Base-by-base conservation (phyloP, 2,113 vertebrate genomes). In the Forbesichthys agassizii region DNA sequence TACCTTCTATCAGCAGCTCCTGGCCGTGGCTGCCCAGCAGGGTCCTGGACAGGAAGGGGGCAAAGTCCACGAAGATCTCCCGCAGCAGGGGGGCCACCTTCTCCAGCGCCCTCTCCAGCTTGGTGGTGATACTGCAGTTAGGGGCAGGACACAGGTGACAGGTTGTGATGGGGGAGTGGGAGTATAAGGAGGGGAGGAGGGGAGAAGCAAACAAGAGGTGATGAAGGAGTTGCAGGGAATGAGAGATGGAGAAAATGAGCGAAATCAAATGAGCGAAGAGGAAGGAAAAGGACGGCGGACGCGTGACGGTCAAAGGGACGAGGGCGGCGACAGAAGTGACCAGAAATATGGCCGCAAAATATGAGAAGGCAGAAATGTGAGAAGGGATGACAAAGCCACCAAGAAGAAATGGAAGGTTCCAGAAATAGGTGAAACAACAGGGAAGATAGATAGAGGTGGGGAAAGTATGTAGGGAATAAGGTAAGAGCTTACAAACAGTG, bases 1-100 rank as follows among this genome's bases (percentile, higher is more conserved):
- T 98, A 99, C 98, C 98, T 99, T 99, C 98, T 92, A 99, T 99
- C 91, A 99, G 93, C 85, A 99, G 93, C 80, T 99, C 98, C 94
- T 99, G 98, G 91, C 98, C 98, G 86, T 99, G 98, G 89, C 97
- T 99, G 87, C 97, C 98, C 88, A 99, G 89, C 84, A 99, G 90
- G 1, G 98, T 99, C 78, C 98, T 92, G 51, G 98, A 99, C 33
- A 99, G 90, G 90, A 99, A 99, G 60, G 97, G 98, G 3, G 97
- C 98, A 88, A 99, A 99, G 87, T 99, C 98, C 90, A 99, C 98
- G 89, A 99, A 99, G 83, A 99, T 99, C 93, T 99, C 98, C 83
- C 98, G 92, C 86, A 99, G 90, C 77, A 99, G 92, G 18, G 98
- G 98, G n/a, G 98, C 97, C 84, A 99, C 98, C 87, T 99, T 99